Evolutionary conservation across 2,888 invertebrate species (phyloP).

Genomic region (Dinocampus coccinellae): DNA sequence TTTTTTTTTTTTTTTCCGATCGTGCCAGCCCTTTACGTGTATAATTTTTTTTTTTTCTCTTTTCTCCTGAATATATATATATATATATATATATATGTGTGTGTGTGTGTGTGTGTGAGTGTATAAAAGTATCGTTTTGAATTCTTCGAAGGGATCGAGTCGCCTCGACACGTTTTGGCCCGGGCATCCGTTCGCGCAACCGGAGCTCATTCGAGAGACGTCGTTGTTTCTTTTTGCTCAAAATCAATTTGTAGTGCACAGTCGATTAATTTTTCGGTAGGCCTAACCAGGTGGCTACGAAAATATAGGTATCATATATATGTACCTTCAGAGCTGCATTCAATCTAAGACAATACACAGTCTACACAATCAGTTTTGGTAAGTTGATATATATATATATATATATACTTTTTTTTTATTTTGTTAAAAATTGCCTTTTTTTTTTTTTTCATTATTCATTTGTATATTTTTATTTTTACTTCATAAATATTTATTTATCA

Average conservation of each 20-base stretch:
- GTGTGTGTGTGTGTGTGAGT: neutral
- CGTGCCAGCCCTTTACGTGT: constrained; percentile 8
- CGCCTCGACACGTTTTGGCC: constrained; percentile 18
- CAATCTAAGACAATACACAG: neutral
- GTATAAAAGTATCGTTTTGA: constrained; percentile 8
- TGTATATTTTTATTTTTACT: neutral
- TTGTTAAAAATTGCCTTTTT: too few relatives aligned
- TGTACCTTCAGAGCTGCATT: constrained; percentile 33
- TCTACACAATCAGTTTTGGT: neutral
- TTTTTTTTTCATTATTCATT: too few relatives aligned
- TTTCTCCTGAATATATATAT: neutral
- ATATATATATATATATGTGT: neutral
- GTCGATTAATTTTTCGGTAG: constrained; percentile 55
- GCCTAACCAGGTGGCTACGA: constrained; percentile 49
- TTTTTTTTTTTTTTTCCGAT: neutral
- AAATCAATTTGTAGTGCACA: constrained; percentile 61
- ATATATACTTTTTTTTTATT: neutral
- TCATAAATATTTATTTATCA: neutral
- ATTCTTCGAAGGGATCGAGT: constrained; percentile 24
- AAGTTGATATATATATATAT: neutral
- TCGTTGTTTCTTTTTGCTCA: constrained; percentile 53
- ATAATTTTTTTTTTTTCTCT: neutral
- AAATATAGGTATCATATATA: neutral
- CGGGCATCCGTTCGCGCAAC: constrained; percentile 43
- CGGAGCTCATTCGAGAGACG: constrained; percentile 40